Evolutionary conservation across 2,113 vertebrate genomes (phyloP).

Genomic region (Tympanuchus pallidicinctus): DNA sequence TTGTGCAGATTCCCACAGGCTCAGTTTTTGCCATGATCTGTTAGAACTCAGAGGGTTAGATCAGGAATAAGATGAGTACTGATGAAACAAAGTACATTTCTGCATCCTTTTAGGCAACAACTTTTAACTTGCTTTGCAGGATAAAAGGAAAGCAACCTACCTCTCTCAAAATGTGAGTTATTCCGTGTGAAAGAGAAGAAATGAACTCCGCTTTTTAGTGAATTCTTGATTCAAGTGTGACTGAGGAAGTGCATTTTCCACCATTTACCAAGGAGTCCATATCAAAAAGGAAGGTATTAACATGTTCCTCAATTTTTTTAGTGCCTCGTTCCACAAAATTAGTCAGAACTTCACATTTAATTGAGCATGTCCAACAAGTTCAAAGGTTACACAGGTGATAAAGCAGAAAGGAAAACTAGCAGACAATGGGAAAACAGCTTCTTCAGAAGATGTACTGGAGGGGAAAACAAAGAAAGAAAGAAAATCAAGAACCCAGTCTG

Average conservation of each 20-base stretch:
- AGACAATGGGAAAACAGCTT: not conserved
- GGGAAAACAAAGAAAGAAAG: not conserved
- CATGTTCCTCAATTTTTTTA: not conserved
- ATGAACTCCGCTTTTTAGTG: not conserved
- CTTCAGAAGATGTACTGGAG: not conserved
- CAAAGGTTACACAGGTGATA: not conserved
- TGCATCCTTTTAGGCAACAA: not conserved
- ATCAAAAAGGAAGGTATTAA: not conserved
- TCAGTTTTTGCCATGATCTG: not conserved
- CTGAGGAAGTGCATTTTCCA: fast-evolving
- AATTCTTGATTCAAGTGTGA: not conserved
- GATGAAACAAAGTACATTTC: not conserved
- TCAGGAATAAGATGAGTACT: not conserved
- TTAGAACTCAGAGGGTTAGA: not conserved
- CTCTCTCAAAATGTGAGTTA: not conserved
- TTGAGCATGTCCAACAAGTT: not conserved
- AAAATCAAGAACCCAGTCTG: not conserved
- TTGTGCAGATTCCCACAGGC: fast-evolving
- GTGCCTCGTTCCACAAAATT: not conserved
- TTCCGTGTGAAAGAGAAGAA: not conserved
- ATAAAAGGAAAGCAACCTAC: not conserved
- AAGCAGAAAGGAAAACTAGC: not conserved
- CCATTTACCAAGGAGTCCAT: not conserved
- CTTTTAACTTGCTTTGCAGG: not conserved
- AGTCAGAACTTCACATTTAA: not conserved